These are phyloP conservation scores for Apostichopus californicus DNA, from an alignment of 35 echinoderm and acorn worm genomes.

Conservation along the genomic window DNA sequence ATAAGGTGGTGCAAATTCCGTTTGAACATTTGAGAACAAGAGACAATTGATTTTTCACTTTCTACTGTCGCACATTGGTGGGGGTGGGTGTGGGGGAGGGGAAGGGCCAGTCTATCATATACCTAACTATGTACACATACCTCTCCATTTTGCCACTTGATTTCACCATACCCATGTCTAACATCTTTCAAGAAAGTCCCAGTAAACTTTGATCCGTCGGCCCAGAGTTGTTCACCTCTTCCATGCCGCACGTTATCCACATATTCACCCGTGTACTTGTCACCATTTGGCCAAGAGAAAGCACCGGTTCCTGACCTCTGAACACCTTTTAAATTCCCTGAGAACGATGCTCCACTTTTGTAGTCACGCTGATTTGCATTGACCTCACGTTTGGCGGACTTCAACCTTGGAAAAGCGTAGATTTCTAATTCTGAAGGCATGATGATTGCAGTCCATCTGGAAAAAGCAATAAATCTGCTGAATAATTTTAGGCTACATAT, in stretches of 20 bases:
- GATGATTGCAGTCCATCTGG: not conserved
- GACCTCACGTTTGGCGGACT: constrained; percentile 75
- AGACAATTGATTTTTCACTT: no score
- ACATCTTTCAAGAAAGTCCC: constrained; percentile 85
- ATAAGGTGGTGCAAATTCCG: no score
- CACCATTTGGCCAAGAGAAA: constrained; percentile 94
- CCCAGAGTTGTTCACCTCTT: constrained; percentile 87
- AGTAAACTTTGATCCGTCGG: constrained; percentile 78
- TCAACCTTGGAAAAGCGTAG: constrained; percentile 82
- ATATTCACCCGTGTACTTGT: constrained; percentile 82
- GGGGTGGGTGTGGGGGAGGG: no score
- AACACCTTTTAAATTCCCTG: constrained; percentile 66
- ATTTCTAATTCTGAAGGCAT: constrained; percentile 91
- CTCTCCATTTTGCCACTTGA: constrained; percentile 90
- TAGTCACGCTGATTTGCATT: constrained; percentile 72
- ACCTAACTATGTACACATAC: constrained; percentile 34
- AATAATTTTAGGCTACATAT: no score
- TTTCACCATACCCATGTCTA: constrained; percentile 89
- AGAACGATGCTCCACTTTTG: constrained; percentile 85
- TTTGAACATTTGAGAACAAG: no score
- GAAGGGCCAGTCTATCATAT: no score
- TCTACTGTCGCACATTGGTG: no score
- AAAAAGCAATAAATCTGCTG: no score
- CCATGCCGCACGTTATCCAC: constrained; percentile 83
- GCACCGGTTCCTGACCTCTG: constrained; percentile 71